Base-by-base conservation (phyloP, 2,113 vertebrate genomes). In the Antidorcas marsupialis region DNA sequence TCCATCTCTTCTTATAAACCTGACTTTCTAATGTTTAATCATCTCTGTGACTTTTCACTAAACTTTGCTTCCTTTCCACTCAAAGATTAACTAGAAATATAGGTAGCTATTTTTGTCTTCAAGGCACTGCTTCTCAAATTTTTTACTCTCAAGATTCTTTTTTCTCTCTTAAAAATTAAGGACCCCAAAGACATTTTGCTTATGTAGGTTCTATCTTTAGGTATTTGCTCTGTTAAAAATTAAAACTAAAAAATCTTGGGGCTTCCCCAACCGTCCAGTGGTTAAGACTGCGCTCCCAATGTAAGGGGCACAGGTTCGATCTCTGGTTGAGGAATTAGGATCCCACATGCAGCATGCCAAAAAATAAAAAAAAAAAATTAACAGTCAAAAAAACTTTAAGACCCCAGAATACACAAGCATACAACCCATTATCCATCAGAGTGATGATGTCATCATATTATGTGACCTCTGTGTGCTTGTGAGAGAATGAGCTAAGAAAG, bases 1-100 rank as follows among this genome's bases (percentile, higher is more conserved):
- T 96, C 39, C 36, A 64, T 36, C 6, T 93, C 52, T 89, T 60
- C 53, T 91, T 94, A 62, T 88, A 95, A 94, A 96, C 93, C 71
- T 74, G 8, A 79, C 57, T 82, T 93, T 86, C 87, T 71, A 91
- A 90, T 78, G 89, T 95, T 47, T 60, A 94, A 97, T 95, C 62
- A 83, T 82, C 81, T 92, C 83, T 85, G 62, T 93, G 85, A 87
- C 67, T 97, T 89, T 71, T 50, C 64, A 39, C 52, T 52, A 87
- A 95, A 85, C 27, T 45, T 94, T 83, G n/a, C 23, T 39, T 83
- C n/a, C 81, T 36, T 55, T 55, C 39, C 13, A 67, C n/a, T 47
- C 39, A 30, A 87, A 13, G 57, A 81, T 78, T 71, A 52, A 74
- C 57, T 94, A 45, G 55, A 86, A 52, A 62, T 60, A 17, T 1